Base-by-base conservation (phyloP, 2,113 vertebrate species). In the Thalassarche chlororhynchos region DNA sequence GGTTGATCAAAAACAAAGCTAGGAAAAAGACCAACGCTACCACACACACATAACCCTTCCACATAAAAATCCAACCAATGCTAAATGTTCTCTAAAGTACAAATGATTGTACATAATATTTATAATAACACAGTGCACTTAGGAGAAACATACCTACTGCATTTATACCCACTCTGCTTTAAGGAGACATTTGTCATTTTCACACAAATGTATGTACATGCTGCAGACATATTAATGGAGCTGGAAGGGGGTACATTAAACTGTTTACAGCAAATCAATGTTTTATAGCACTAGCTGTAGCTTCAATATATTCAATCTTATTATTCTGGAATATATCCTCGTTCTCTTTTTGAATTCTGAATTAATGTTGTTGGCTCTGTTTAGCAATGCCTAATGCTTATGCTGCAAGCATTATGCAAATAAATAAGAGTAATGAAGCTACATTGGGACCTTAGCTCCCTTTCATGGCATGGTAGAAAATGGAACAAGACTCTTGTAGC, bases 191-290 rank as follows among this genome's bases (percentile, higher is more conserved):
- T 60, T 26, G 26, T 89, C 40, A 49, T 80, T 89, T 85, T 54
- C 81, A 89, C 71, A 66, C 51, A 66, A 64, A 87, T 32, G 23
- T 51, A 36, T 23, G 83, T 25, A 83, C 58, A 17, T 69, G 31
- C 75, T 51, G 55, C 84, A 95, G 78, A 81, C 17, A 6, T 14
- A 83, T 74, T 72, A 91, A 91, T 91, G 82, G 69, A 80, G 84
- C 87, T 96, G 93, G 36, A 83, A 96, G 71, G 84, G 70, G 66
- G 54, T 54, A 81, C 70, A 81, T 94, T 93, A 91, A 95, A 69
- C 78, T 94, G 83, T 77, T 94, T 77, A 80, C 78, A 91, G 62
- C 82, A 87, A 96, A 95, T 93, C 84, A 83, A 1, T 94, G 75
- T 65, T 95, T 95, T 77, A 87, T 55, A 96, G 74, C 91, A 69